These are phyloP conservation scores for Amphipyra berbera DNA, from an alignment of 2,888 invertebrate species.

Conservation along the genomic window DNA sequence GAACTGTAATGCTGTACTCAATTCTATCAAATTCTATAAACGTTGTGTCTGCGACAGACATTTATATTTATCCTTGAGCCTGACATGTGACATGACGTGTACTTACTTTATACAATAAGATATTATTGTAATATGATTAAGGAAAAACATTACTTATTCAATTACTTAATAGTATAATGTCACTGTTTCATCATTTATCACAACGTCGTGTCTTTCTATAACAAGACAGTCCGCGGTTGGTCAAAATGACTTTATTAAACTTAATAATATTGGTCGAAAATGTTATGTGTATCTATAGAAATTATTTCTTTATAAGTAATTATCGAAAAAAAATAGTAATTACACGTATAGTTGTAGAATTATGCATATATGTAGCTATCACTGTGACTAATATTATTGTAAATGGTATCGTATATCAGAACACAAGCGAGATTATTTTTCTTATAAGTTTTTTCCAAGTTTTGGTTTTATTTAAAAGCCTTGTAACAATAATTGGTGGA, in stretches of 20 bases:
- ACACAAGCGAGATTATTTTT: no score
- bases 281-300: slow-evolving; percentile 16
- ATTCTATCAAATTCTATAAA: no score
- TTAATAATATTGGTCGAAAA: slow-evolving; percentile 8
- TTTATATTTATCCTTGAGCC: no score
- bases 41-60: no score
- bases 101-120: slow-evolving; percentile 1
- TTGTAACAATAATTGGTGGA: not conserved
- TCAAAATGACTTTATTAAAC: slow-evolving; percentile 10
- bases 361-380: not conserved
- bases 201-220: slow-evolving; percentile 9
- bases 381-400: not conserved
- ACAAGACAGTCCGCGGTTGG: not conserved
- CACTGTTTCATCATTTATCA: slow-evolving; percentile 8
- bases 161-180: slow-evolving; percentile 8
- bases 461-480: not conserved
- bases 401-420: not conserved
- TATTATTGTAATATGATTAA: slow-evolving; percentile 34
- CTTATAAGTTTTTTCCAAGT: not conserved
- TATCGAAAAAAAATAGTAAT: not conserved
- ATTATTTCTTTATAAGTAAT: slow-evolving; percentile 1
- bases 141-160: slow-evolving; percentile 32
- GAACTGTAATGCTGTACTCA: no score
- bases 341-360: not conserved
- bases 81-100: no score